A percentile compares a stretch with the other conserved stretches of the same genome.
These are phyloP conservation scores for Yponomeuta evonymella DNA, from an alignment of 2,888 invertebrate genomes.

Conservation along the genomic window DNA sequence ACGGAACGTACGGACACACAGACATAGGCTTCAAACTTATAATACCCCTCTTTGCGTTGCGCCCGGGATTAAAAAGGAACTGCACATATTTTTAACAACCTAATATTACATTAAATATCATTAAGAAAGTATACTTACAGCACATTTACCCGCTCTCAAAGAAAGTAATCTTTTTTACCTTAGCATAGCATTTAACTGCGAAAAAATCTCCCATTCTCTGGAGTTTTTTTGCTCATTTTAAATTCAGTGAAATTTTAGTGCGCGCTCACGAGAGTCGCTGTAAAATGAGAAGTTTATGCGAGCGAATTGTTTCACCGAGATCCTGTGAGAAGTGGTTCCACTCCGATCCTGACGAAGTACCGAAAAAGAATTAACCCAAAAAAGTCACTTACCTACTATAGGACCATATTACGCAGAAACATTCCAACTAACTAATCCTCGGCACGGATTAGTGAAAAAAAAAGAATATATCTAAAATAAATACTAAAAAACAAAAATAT, in stretches of 20 bases:
- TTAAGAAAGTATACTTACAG: too few relatives aligned
- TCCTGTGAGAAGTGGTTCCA: neutral
- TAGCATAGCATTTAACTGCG: neutral
- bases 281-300: conserved; percentile 20
- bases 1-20: too few relatives aligned
- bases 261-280: conserved; percentile 7
- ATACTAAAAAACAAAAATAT: too few relatives aligned
- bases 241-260: conserved; percentile 5
- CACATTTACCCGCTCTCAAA: neutral
- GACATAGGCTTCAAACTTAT: too few relatives aligned
- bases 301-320: conserved; percentile 18
- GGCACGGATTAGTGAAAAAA: too few relatives aligned
- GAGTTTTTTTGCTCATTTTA: conserved; percentile 1
- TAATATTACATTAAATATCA: too few relatives aligned
- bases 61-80: too few relatives aligned
- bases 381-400: neutral
- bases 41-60: too few relatives aligned
- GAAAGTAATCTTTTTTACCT: neutral
- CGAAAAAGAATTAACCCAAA: neutral
- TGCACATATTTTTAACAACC: too few relatives aligned
- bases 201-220: neutral
- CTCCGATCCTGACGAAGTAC: neutral
- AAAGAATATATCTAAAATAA: too few relatives aligned
- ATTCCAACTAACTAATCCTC: too few relatives aligned
- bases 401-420: too few relatives aligned